Evolutionary conservation across 2,797 vertebrate species (phyloP), one percentile per base, ranked within the genome.

Genomic region (Hemibagrus guttatus): DNA sequence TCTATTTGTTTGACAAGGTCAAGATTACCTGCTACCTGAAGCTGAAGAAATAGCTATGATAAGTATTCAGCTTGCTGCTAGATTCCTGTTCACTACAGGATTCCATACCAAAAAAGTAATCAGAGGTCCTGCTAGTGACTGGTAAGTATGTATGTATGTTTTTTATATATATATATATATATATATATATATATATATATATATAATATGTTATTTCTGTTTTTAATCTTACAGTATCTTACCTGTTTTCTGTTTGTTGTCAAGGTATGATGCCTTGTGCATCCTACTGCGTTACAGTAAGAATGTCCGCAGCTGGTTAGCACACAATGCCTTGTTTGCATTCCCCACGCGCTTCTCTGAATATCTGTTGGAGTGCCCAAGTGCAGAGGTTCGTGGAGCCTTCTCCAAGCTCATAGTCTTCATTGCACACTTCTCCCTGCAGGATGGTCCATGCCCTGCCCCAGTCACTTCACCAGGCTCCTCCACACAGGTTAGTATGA

Each of bases 91-190:
- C 93, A 99, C 97, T 94, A 99, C 98, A 94, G 98, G 98, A 95
- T 99, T 99, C 95, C 98, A 99, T 94, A 99, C 98, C 90, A 99
- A 99, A 97, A 99, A 99, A 96, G 96, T 97, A 90, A 97, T 99
- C 87, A 96, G 98, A 92, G 98, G 98, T 89, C 97, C 98, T 92
- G 98, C 98, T 95, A 99, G 98, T 93, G 98, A 99, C 93, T 99
- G 98, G 98, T 99, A 95, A 95, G 89, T 49, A 23, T 74, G 21
- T n/a, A 13, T 13, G 19, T 28, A 12, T 13, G 28, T 1, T 17
- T 0, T 42, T 16, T 9, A n/a, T n/a, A n/a, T n/a, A n/a, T n/a
- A n/a, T n/a, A n/a, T n/a, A n/a, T n/a, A n/a, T n/a, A n/a, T n/a
- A n/a, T n/a, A n/a, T n/a, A n/a, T n/a, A n/a, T n/a, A n/a, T n/a